These are phyloP conservation scores for Hippopotamus amphibius DNA, from an alignment of 2,113 vertebrate genomes.

Conservation along the genomic window DNA sequence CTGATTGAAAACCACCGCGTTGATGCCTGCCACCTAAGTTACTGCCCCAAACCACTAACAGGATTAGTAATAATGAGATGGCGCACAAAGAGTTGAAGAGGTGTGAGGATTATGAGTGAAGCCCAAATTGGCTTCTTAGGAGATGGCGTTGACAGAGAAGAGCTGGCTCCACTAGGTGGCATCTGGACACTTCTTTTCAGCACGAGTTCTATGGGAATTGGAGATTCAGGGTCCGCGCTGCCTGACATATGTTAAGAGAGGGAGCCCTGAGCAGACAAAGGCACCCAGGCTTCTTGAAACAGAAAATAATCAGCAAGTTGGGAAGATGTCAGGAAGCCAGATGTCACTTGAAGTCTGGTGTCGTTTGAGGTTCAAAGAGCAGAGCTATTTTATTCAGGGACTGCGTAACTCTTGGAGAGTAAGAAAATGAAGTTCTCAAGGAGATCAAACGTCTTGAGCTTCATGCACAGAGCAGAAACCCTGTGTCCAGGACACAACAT, in stretches of 20 bases:
- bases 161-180: constrained; percentile 48
- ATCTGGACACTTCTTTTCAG: not conserved
- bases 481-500: not conserved
- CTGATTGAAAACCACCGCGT: not conserved
- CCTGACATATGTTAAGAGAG: not conserved
- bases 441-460: not conserved
- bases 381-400: not conserved
- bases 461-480: not conserved
- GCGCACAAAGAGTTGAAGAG: not conserved
- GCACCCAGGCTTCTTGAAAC: not conserved
- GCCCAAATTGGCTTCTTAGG: fast-evolving
- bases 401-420: not conserved
- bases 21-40: not conserved
- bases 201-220: not conserved
- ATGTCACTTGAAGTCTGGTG: not conserved
- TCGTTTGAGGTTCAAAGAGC: not conserved
- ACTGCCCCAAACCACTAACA: not conserved
- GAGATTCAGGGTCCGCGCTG: not conserved
- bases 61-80: not conserved
- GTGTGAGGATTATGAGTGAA: not conserved
- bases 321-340: not conserved
- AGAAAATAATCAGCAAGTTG: not conserved
- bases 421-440: not conserved
- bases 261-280: not conserved
- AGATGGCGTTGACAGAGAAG: fast-evolving